Evolutionary conservation across 2,113 vertebrate genomes (phyloP).

Genomic region (Melanocharis versteri): DNA sequence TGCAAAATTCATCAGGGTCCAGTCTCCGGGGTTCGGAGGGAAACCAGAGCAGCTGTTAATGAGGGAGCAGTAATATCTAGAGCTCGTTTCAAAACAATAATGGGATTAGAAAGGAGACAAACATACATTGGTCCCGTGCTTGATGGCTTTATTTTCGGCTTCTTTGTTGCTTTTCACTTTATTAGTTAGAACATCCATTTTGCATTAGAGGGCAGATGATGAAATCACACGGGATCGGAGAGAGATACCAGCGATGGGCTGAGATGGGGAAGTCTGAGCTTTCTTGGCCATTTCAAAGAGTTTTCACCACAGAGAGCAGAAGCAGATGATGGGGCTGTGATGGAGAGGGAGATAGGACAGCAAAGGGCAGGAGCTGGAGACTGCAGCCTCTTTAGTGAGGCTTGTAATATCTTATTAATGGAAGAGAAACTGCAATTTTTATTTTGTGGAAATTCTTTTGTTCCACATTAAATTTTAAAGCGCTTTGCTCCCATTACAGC

Average conservation of each 20-base stretch:
- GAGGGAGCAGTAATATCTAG: slow-evolving; percentile 8
- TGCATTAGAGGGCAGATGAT: slow-evolving; percentile 28
- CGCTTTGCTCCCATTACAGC: background rate
- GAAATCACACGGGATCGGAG: background rate
- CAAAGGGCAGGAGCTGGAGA: background rate
- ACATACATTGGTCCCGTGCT: slow-evolving; percentile 7
- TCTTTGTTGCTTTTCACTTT: slow-evolving; percentile 34
- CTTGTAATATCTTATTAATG: slow-evolving; percentile 41
- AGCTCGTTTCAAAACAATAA: slow-evolving; percentile 48
- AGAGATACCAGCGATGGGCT: background rate
- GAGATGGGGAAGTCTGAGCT: background rate
- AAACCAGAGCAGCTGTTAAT: slow-evolving; percentile 42
- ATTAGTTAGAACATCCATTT: slow-evolving; percentile 35
- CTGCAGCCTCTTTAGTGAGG: background rate
- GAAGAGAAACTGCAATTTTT: slow-evolving; percentile 35
- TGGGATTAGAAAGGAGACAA: slow-evolving; percentile 47
- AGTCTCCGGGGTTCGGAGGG: slow-evolving; percentile 26
- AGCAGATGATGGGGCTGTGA: background rate
- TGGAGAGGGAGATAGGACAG: background rate
- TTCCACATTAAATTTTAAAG: slow-evolving; percentile 57
- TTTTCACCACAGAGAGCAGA: background rate
- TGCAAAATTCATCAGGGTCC: slow-evolving; percentile 31
- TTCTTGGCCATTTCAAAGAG: background rate
- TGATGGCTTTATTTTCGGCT: slow-evolving; percentile 36
- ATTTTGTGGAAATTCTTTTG: slow-evolving; percentile 49